A percentile compares a stretch with the other conserved stretches of the same genome.
phyloP scores from a whole-genome alignment of 2,888 invertebrate genomes.

The Eupithecia subfuscata region DNA sequence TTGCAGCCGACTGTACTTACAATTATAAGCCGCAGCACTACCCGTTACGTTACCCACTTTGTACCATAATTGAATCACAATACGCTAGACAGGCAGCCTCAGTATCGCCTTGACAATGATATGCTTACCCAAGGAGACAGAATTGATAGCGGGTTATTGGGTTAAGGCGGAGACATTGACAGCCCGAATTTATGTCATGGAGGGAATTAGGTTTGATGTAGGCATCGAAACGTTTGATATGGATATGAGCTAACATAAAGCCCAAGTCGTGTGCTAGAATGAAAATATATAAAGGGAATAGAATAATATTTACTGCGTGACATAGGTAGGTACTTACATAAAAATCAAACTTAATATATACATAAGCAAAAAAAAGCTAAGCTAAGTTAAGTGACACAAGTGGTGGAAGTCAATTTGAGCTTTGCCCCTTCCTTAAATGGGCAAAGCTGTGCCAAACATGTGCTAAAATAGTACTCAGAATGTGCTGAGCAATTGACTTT shows the following conservation, averaged over 20 bases:
- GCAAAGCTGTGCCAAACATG: not conserved
- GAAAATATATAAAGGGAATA: not conserved
- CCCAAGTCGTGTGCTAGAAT: not conserved
- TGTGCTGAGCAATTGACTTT: not conserved
- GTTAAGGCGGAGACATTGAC: conserved; percentile 30
- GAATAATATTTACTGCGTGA: not conserved
- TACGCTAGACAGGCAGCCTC: conserved; percentile 51
- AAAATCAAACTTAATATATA: too few relatives aligned
- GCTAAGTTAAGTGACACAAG: not conserved
- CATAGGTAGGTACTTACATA: too few relatives aligned
- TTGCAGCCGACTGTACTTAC: too few relatives aligned
- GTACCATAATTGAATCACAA: conserved; percentile 61
- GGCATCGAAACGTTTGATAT: conserved; percentile 14
- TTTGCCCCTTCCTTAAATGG: not conserved
- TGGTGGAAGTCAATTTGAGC: not conserved
- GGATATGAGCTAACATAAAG: not conserved
- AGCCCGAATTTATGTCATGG: conserved; percentile 26
- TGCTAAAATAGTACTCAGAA: not conserved
- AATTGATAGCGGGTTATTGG: conserved; percentile 37
- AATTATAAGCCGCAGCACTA: conserved; percentile 45
- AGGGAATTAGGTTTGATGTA: conserved; percentile 21
- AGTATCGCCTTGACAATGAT: conserved; percentile 46
- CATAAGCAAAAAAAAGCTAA: too few relatives aligned
- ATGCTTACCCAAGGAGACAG: conserved; percentile 35
- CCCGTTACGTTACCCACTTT: conserved; percentile 33